Evolutionary conservation across 2,888 invertebrate genomes (phyloP).

Genomic region (Machimus atricapillus): DNA sequence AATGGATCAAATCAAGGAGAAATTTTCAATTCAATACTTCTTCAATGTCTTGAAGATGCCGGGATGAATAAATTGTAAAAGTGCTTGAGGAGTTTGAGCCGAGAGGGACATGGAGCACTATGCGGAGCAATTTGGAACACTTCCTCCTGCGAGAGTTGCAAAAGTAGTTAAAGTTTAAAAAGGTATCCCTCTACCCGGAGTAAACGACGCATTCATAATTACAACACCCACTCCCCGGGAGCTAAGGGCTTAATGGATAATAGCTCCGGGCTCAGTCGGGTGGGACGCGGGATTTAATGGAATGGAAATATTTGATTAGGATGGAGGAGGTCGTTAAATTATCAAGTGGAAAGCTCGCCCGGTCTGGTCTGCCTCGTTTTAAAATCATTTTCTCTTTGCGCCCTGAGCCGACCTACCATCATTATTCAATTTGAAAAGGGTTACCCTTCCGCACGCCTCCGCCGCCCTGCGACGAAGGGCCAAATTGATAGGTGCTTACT

Average conservation of each 20-base stretch:
- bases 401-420: neutral
- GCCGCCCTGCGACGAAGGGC: neutral
- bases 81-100: neutral
- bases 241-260: neutral
- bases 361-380: neutral
- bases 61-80: neutral
- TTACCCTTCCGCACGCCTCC: neutral
- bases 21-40: neutral
- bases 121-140: neutral
- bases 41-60: neutral
- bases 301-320: neutral
- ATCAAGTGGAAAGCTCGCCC: neutral
- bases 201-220: neutral
- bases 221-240: neutral
- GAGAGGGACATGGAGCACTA: neutral
- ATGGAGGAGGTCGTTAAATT: neutral
- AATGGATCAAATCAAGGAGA: neutral
- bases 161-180: neutral
- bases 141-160: neutral
- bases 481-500: neutral
- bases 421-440: neutral
- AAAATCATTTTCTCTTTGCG: neutral
- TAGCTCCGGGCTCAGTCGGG: neutral
- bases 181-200: neutral
- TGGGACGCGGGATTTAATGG: neutral